Evolutionary conservation across 1,140 invertebrate genomes (phyloP).

Genomic region (Drosophila truncata): DNA sequence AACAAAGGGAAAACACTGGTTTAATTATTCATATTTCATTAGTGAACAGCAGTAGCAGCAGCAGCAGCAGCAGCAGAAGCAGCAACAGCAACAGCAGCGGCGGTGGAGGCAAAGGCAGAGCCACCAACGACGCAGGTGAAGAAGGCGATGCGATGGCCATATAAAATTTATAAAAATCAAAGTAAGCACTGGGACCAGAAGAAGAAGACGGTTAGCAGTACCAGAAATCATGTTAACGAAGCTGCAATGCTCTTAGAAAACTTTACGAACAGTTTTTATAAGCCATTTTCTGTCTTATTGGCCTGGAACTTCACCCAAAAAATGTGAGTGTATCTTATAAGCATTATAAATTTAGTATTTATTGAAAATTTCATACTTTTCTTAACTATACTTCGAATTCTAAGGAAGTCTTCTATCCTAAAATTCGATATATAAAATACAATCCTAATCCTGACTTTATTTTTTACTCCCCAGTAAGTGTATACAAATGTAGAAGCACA

Average conservation of each 20-base stretch:
- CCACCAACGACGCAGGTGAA: conserved; percentile 5
- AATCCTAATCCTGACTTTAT: neutral
- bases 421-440: neutral
- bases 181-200: conserved; percentile 53
- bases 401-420: too few species aligned
- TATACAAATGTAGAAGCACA: neutral
- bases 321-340: too few species aligned
- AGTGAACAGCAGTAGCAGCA: conserved; percentile 48
- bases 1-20: conserved; percentile 75
- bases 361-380: too few species aligned
- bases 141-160: conserved; percentile 45
- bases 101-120: neutral
- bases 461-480: neutral
- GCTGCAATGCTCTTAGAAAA: neutral
- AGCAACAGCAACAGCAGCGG: conserved; percentile 10
- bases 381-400: too few species aligned
- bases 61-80: neutral
- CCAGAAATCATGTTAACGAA: neutral
- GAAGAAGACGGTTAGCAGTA: neutral
- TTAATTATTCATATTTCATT: conserved; percentile 83
- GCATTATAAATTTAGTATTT: too few species aligned
- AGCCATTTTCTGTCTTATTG: too few species aligned
- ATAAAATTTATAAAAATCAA: conserved; percentile 84
- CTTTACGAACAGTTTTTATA: neutral
- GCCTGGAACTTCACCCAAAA: too few species aligned